Base-by-base conservation (phyloP, 1,140 invertebrate genomes). In the Meloidogyne floridensis region DNA sequence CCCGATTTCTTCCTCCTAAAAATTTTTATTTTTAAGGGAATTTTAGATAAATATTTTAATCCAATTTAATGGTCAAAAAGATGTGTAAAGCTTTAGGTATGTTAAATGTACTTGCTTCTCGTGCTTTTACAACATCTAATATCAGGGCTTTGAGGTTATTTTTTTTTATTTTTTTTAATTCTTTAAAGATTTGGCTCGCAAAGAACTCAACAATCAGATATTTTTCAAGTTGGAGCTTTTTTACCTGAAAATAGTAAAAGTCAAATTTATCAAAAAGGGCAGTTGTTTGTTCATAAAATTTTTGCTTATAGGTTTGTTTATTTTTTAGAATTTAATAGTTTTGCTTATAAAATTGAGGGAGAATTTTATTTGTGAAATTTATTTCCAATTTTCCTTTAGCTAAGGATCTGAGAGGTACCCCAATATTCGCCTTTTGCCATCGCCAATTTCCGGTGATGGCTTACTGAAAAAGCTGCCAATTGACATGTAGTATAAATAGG, bases 211-310 rank as follows among this genome's bases (percentile, higher is more conserved):
- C 15, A 11, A 42, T 9, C 13, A 2, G 77, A 79, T 20, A 18
- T 79, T 18, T 51, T 69, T 47, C 43, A 69, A 72, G n/a, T 79
- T 47, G 77, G 77, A 0, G 54, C 54, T 15, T 43, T 80, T 65
- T 69, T 76, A 9, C 5, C 71, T 8, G 65, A 75, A 43, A 13
- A 59, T 13, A 53, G 53, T 47, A 74, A 72, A 70, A 47, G 15
- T 74, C 42, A 15, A 10, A 32, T 72, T 8, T 83, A 83, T 75
- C 43, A 87, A 77, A 51, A 75, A 18, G 83, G 86, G 71, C 84
- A 88, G 51, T 71, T 86, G 11, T 89, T 89, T 80, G 56, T 89
- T 8, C 87, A 89, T 69, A 79, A 83, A 42, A 72, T 86, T 42
- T 89, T 88, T 82, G 87, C 88, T 15, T 89, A 89, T 56, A 79